Base-by-base conservation (phyloP, 2,113 vertebrate species). In the Rhizomys pruinosus region DNA sequence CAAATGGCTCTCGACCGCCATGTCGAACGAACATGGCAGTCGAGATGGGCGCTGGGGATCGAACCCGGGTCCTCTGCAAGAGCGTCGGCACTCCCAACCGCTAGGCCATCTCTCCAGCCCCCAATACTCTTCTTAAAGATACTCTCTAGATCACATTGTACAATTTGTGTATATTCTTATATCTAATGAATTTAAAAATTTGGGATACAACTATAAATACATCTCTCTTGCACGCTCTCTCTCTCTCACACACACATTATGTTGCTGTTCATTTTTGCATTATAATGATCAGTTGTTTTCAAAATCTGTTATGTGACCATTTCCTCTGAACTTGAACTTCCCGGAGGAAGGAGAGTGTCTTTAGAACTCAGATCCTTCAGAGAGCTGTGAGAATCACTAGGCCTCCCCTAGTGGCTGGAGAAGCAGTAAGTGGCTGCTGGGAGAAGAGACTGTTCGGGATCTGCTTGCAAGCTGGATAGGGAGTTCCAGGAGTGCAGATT, bases 81-180 rank as follows among this genome's bases (percentile, higher is more conserved):
- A n/a, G n/a, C n/a, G n/a, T n/a, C n/a, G n/a, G n/a, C n/a, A n/a
- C n/a, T n/a, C n/a, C n/a, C n/a, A n/a, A n/a, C n/a, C n/a, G n/a
- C n/a, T n/a, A n/a, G n/a, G n/a, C n/a, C n/a, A n/a, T n/a, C n/a
- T n/a, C n/a, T n/a, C n/a, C n/a, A n/a, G n/a, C n/a, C n/a, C n/a
- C n/a, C n/a, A n/a, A n/a, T 32, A 10, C 3, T 23, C 32, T 59
- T 79, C 19, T 81, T 87, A 52, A 63, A 57, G 89, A 94, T 42
- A 42, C 19, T 79, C 10, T 37, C 12, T 77, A 57, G 68, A 25
- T 81, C 16, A 92, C 42, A 23, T 68, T 66, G 15, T 8, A 10
- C 66, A 81, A 84, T 79, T 77, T 87, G 90, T 44, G 23, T 63
- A 17, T 71, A 80, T 79, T 92, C 7, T 77, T 12, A 34, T 82